Conservation (phyloP, 2,113 vertebrate genomes). For the Euleptes europaea region DNA sequence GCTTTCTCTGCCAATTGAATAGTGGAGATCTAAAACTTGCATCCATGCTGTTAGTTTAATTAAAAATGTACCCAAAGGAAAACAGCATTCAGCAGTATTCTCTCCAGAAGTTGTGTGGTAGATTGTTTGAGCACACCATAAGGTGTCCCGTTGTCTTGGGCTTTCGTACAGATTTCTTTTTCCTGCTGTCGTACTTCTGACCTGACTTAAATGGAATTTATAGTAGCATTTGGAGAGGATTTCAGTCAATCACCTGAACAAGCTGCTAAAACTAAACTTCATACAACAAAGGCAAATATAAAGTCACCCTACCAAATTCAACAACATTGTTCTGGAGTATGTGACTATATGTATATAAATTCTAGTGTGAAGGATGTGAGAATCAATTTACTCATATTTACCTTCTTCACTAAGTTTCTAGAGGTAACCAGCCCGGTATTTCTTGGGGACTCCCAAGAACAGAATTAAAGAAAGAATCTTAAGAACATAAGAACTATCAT, state of each 20-base stretch:
- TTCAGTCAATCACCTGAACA: slow-evolving; percentile 70
- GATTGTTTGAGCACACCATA: slow-evolving; percentile 81
- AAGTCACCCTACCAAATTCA: too few species aligned
- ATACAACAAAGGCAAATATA: background rate
- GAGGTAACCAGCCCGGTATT: background rate
- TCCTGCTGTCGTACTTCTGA: slow-evolving; percentile 75
- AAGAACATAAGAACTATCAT: too few species aligned
- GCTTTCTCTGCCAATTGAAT: slow-evolving; percentile 75
- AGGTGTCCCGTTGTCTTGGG: slow-evolving; percentile 75
- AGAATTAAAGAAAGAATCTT: background rate
- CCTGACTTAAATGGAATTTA: slow-evolving; percentile 77
- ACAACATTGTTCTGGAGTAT: background rate
- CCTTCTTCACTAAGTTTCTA: background rate
- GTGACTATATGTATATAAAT: background rate
- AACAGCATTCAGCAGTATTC: slow-evolving; percentile 78
- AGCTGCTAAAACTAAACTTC: slow-evolving; percentile 58
- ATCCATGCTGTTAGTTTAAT: slow-evolving; percentile 84
- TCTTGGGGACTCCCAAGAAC: background rate
- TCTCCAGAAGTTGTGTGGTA: slow-evolving; percentile 80
- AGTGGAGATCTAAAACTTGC: slow-evolving; percentile 76
- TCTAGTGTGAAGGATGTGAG: background rate
- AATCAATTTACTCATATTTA: background rate
- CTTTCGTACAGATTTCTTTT: slow-evolving; percentile 72
- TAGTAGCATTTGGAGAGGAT: slow-evolving; percentile 53
- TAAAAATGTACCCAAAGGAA: slow-evolving; percentile 84